These are phyloP conservation scores for Sycobia sp. DNA, from an alignment of 1,140 invertebrate species.

Conservation along the genomic window DNA sequence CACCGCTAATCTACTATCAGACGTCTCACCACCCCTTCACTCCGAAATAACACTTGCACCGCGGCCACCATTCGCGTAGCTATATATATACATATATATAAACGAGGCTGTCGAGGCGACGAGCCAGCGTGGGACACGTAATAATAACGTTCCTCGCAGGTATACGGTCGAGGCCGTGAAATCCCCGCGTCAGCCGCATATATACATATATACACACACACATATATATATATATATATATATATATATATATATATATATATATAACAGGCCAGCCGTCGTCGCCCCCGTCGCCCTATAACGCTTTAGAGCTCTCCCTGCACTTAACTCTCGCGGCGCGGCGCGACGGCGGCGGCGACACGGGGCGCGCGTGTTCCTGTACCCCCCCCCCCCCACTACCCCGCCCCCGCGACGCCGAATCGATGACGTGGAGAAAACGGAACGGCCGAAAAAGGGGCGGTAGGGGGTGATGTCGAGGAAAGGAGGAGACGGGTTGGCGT, in stretches of 20 bases:
- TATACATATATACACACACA: not conserved
- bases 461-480: too few relatives aligned
- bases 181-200: slow-evolving; percentile 5
- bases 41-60: too few relatives aligned
- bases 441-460: slow-evolving; percentile 29
- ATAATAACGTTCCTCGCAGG: not conserved
- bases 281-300: not conserved
- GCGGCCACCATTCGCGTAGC: too few relatives aligned
- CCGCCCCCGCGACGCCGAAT: slow-evolving; percentile 22
- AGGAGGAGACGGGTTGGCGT: not conserved
- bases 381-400: too few relatives aligned
- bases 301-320: too few relatives aligned
- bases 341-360: too few relatives aligned
- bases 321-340: too few relatives aligned
- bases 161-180: not conserved
- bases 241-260: not conserved
- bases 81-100: too few relatives aligned
- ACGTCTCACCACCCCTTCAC: too few relatives aligned
- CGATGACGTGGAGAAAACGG: slow-evolving; percentile 39
- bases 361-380: too few relatives aligned
- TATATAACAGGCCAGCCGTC: too few relatives aligned
- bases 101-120: not conserved
- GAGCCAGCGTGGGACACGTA: slow-evolving; percentile 9
- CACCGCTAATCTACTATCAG: too few relatives aligned
- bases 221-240: not conserved